These are phyloP conservation scores for Podiceps cristatus DNA, from an alignment of 2,113 vertebrate genomes.

Conservation along the genomic window DNA sequence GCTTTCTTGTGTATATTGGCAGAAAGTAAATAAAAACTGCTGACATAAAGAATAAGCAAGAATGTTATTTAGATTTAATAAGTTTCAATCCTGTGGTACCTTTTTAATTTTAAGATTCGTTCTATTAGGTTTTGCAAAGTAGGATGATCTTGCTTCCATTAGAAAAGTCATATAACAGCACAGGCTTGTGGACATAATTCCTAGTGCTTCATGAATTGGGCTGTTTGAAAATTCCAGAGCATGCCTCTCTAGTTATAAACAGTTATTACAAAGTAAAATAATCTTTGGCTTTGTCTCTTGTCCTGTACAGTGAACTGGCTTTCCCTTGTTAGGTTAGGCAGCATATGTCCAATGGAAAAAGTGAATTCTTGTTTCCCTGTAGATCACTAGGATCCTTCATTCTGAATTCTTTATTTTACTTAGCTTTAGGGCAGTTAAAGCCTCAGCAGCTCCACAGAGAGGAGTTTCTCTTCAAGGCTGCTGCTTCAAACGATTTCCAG, in stretches of 20 bases:
- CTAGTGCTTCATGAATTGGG: not conserved
- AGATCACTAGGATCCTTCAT: slow-evolving; percentile 38
- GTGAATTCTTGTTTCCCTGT: slow-evolving; percentile 28
- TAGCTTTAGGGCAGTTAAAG: slow-evolving; percentile 61
- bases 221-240: not conserved
- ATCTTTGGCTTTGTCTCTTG: not conserved
- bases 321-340: slow-evolving; percentile 12
- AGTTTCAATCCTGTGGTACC: not conserved
- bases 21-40: slow-evolving; percentile 51
- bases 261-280: slow-evolving; percentile 21
- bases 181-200: not conserved
- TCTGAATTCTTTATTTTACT: slow-evolving; percentile 59
- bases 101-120: not conserved
- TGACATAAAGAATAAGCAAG: slow-evolving; percentile 24
- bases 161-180: not conserved
- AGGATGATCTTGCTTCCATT: not conserved
- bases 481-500: slow-evolving; percentile 69
- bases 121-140: not conserved
- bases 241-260: not conserved
- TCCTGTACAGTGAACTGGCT: not conserved
- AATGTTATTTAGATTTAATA: not conserved
- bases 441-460: slow-evolving; percentile 53
- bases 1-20: not conserved
- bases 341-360: slow-evolving; percentile 18
- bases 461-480: slow-evolving; percentile 64